Evolutionary conservation across 2,113 vertebrate genomes (phyloP).

Genomic region (Aleadryas rufinucha): DNA sequence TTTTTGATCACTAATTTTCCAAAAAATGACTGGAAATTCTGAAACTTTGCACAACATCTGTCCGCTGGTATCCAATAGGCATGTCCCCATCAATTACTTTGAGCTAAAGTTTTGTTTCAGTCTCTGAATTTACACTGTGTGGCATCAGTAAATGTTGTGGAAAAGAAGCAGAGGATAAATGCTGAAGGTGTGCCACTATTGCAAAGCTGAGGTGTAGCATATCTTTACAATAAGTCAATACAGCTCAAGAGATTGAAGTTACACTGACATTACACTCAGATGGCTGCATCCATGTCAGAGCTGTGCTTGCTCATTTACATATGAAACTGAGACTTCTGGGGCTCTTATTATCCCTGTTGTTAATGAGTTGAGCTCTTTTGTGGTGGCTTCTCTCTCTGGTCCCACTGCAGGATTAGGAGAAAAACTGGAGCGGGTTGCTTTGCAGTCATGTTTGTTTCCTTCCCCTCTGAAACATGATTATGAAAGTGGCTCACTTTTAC

Average conservation of each 20-base stretch:
- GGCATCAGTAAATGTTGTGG: background rate
- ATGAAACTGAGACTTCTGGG: background rate
- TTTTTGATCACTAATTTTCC: constrained; percentile 18
- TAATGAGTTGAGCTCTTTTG: background rate
- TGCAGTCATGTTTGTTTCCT: background rate
- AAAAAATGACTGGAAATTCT: background rate
- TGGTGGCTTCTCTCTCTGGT: background rate
- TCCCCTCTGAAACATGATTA: background rate
- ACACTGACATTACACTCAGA: background rate
- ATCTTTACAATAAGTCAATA: background rate
- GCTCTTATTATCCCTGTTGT: background rate
- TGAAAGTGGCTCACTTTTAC: background rate
- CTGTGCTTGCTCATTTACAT: accelerated
- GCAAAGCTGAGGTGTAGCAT: background rate
- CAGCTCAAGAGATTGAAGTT: background rate
- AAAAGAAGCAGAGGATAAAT: background rate
- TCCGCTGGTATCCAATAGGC: background rate
- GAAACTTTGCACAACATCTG: background rate
- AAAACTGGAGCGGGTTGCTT: background rate
- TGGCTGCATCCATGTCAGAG: background rate
- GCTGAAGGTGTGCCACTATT: background rate
- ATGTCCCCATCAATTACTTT: background rate
- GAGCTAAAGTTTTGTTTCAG: background rate
- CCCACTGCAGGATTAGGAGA: background rate
- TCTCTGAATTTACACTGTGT: background rate